Percentiles rank a stretch among this genome's conserved stretches.
These are phyloP conservation scores for Diorhabda carinulata DNA, from an alignment of 1,140 invertebrate genomes.

Conservation along the genomic window DNA sequence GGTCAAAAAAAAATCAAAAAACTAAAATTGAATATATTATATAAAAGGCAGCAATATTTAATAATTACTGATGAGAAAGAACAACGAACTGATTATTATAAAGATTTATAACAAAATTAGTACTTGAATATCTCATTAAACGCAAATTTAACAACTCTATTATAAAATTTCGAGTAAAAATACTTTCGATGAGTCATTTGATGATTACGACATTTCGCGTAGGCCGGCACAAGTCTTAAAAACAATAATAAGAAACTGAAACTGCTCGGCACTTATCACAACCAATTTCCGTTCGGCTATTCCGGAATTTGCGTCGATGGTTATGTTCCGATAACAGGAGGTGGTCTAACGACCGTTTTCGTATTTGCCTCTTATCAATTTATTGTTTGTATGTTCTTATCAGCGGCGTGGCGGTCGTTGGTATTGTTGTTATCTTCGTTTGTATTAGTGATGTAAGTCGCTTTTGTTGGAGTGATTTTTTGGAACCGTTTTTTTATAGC, in stretches of 20 bases:
- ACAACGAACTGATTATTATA: no score
- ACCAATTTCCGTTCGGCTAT: background rate
- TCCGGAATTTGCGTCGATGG: background rate
- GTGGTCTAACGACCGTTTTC: background rate
- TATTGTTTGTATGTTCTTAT: background rate
- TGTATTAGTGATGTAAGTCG: background rate
- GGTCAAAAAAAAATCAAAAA: no score
- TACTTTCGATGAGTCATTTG: no score
- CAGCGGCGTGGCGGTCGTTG: background rate
- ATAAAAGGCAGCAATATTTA: no score
- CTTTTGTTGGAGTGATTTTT: background rate
- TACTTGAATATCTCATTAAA: no score
- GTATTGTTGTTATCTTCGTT: background rate
- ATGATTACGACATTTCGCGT: no score
- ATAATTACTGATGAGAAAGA: no score
- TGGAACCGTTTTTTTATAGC: background rate
- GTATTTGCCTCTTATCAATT: background rate
- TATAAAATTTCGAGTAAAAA: no score
- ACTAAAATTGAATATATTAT: no score
- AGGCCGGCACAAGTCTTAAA: background rate
- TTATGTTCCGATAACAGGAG: background rate
- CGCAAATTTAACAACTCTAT: no score
- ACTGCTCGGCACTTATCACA: background rate
- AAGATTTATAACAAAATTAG: no score
- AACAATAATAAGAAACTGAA: background rate